Evolutionary conservation across 2,113 vertebrate genomes (phyloP).

Genomic region (Miniopterus natalensis): DNA sequence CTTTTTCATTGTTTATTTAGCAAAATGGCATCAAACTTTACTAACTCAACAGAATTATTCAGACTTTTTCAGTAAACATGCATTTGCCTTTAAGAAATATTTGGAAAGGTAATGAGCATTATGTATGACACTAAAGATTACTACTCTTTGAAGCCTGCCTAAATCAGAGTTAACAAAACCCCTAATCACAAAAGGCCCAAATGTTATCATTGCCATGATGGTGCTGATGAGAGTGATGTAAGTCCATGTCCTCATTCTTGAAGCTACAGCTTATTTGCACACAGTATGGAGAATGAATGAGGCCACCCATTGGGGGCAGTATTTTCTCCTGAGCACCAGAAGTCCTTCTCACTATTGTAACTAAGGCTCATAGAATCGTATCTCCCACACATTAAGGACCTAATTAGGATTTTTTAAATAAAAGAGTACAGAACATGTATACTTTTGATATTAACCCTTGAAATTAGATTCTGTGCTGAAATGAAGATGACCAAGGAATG

Average conservation of each 20-base stretch:
- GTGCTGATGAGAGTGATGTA: background rate
- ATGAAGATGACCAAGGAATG: background rate
- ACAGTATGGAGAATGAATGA: background rate
- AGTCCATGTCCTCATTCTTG: background rate
- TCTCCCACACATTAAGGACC: background rate
- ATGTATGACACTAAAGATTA: background rate
- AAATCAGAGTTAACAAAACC: background rate
- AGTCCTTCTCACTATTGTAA: background rate
- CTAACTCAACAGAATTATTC: background rate
- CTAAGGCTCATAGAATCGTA: background rate
- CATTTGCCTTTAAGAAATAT: background rate
- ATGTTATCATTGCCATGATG: background rate
- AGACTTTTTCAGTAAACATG: background rate
- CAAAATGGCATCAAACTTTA: background rate
- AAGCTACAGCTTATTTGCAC: background rate
- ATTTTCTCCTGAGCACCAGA: background rate
- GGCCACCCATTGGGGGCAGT: background rate
- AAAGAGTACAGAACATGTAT: background rate
- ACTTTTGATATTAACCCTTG: background rate
- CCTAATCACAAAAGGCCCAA: background rate
- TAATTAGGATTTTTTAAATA: background rate
- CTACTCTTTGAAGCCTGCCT: background rate
- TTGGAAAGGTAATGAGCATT: background rate
- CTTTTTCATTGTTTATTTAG: background rate
- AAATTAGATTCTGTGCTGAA: constrained; percentile 32